These are phyloP conservation scores for Incurvaria masculella DNA, from an alignment of 2,888 invertebrate species.

Conservation along the genomic window DNA sequence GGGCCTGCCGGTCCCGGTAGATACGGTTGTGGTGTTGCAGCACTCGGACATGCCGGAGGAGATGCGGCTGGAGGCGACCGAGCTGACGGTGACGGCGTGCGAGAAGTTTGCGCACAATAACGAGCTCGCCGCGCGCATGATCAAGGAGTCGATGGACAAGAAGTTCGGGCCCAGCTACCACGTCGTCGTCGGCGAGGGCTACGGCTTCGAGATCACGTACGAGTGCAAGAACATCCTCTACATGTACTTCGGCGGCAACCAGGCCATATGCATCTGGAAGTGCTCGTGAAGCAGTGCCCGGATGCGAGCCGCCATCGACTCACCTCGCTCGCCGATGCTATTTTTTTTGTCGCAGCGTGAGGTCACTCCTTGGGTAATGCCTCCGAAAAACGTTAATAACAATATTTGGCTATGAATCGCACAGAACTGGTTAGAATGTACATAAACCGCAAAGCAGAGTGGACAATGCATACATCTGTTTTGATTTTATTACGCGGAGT, in stretches of 20 bases:
- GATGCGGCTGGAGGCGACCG: constrained; percentile 86
- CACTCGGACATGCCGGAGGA: constrained; percentile 93
- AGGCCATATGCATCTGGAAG: constrained; percentile 88
- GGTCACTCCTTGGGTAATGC: not conserved
- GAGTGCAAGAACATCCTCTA: constrained; percentile 85
- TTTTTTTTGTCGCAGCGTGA: not conserved
- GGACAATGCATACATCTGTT: not conserved
- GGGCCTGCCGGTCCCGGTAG: constrained; percentile 14
- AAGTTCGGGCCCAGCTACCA: constrained; percentile 94
- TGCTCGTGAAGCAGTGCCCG: constrained; percentile 62
- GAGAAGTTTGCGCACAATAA: constrained; percentile 88
- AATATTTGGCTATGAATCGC: not conserved
- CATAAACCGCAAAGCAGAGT: too few relatives aligned
- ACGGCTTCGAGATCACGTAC: constrained; percentile 90
- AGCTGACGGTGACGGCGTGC: constrained; percentile 88
- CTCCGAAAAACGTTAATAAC: too few relatives aligned
- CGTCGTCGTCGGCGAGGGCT: constrained; percentile 94
- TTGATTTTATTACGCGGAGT: not conserved
- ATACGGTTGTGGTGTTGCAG: too few relatives aligned
- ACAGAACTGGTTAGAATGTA: not conserved
- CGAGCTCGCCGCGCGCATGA: constrained; percentile 86
- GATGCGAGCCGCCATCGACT: too few relatives aligned
- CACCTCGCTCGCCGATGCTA: not conserved
- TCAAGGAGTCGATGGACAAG: constrained; percentile 94
- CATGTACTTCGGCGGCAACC: constrained; percentile 88